Conservation (phyloP, 2,113 vertebrate genomes). For the Eudyptes chrysolophus region DNA sequence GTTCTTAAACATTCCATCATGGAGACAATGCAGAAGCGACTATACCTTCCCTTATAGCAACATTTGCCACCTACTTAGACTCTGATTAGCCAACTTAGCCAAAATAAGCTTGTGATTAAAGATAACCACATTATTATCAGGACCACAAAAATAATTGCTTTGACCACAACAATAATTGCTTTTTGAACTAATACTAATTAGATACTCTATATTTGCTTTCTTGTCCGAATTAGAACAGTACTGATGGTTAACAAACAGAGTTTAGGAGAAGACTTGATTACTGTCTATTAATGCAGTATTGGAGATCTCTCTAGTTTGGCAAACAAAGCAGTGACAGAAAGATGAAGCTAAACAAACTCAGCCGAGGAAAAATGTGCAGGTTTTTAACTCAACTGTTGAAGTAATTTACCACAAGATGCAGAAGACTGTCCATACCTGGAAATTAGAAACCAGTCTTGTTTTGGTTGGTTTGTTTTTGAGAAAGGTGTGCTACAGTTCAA, state of each 20-base stretch:
- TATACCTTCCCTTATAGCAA: neutral
- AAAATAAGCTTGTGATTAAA: neutral
- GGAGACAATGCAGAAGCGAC: neutral
- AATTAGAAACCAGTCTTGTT: neutral
- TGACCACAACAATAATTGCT: neutral
- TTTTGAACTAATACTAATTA: slow-evolving; percentile 11
- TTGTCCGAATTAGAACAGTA: neutral
- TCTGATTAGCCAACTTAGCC: neutral
- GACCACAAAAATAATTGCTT: neutral
- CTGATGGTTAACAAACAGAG: neutral
- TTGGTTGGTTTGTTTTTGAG: neutral
- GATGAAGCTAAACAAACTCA: neutral
- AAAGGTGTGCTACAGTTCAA: neutral
- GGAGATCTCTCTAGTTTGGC: neutral
- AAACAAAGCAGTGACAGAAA: neutral
- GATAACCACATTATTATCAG: neutral
- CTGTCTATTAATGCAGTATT: neutral
- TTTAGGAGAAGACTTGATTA: neutral
- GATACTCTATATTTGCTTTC: neutral
- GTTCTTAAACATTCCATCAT: neutral
- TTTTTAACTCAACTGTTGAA: neutral
- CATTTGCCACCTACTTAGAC: neutral
- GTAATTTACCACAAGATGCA: neutral
- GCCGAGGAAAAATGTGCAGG: neutral
- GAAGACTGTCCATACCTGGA: neutral